Conservation (phyloP, 2,113 vertebrate species). For the Siphamia tubifer region DNA sequence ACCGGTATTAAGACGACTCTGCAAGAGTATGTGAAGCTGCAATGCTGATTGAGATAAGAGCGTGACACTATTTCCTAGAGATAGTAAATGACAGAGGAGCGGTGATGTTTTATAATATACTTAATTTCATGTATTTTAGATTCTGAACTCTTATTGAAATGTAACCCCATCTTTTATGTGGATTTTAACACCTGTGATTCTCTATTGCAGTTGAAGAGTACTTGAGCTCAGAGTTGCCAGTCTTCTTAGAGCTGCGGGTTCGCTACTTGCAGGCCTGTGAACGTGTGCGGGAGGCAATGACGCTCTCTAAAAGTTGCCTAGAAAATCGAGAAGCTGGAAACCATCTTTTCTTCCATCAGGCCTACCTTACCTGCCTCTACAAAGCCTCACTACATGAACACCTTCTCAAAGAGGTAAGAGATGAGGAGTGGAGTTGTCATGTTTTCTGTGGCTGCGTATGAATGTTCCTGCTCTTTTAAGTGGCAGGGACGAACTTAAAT, state of each 20-base stretch:
- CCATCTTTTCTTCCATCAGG: conserved; percentile 96
- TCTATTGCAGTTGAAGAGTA: conserved; percentile 87
- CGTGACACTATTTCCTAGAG: no score
- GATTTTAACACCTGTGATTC: neutral
- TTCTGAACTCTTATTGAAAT: no score
- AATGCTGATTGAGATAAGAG: neutral
- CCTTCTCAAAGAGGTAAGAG: conserved; percentile 87
- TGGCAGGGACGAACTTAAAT: neutral
- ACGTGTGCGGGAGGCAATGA: conserved; percentile 92
- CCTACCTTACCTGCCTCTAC: conserved; percentile 93
- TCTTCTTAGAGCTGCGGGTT: conserved; percentile 96
- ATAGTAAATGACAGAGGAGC: no score
- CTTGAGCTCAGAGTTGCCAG: conserved; percentile 90
- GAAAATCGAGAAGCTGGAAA: conserved; percentile 88
- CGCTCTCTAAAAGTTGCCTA: conserved; percentile 92
- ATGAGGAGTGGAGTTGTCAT: neutral
- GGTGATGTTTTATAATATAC: no score
- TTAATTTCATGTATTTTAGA: no score
- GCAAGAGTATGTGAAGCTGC: neutral
- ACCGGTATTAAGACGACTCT: neutral
- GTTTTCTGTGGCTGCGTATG: neutral
- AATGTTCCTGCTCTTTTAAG: neutral
- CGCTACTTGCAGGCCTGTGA: conserved; percentile 98
- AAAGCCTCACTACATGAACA: conserved; percentile 90
- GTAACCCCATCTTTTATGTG: neutral